Conservation (phyloP, 1,140 invertebrate genomes). For the Cyclargus thomasi region DNA sequence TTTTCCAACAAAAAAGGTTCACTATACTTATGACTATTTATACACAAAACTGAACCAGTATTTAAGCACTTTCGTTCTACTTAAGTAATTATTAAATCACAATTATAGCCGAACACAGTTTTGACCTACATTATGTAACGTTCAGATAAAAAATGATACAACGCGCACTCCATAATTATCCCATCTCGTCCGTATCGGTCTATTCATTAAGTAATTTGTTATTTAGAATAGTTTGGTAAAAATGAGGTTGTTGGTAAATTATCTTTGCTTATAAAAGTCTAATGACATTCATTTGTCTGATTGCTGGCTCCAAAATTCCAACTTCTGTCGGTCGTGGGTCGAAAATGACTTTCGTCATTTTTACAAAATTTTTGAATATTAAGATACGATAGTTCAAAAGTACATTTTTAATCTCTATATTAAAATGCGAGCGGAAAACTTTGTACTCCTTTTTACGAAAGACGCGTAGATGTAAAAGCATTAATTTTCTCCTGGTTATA, state of each 20-base stretch:
- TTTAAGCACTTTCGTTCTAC: constrained; percentile 6
- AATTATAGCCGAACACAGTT: not conserved
- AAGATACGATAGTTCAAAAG: no score
- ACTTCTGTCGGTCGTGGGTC: not conserved
- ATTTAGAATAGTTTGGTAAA: constrained; percentile 36
- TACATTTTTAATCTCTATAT: no score
- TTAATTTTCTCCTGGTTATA: no score
- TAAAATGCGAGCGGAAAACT: no score
- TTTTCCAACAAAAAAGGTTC: no score
- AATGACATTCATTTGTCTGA: not conserved
- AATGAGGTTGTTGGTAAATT: constrained; percentile 17
- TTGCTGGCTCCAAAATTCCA: not conserved
- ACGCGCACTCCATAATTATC: constrained; percentile 23
- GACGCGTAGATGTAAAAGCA: no score
- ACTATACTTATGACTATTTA: not conserved
- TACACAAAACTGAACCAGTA: not conserved
- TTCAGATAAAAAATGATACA: constrained; percentile 20
- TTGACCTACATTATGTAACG: constrained; percentile 15
- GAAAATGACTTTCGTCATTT: not conserved
- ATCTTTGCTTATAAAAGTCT: not conserved
- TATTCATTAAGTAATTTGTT: constrained; percentile 45
- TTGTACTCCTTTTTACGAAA: no score
- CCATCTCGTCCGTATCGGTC: constrained; percentile 17
- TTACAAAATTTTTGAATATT: no score
- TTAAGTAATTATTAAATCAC: constrained; percentile 13